Evolutionary conservation across 2,113 vertebrate genomes (phyloP).

Genomic region (Tilapia sparmanii): DNA sequence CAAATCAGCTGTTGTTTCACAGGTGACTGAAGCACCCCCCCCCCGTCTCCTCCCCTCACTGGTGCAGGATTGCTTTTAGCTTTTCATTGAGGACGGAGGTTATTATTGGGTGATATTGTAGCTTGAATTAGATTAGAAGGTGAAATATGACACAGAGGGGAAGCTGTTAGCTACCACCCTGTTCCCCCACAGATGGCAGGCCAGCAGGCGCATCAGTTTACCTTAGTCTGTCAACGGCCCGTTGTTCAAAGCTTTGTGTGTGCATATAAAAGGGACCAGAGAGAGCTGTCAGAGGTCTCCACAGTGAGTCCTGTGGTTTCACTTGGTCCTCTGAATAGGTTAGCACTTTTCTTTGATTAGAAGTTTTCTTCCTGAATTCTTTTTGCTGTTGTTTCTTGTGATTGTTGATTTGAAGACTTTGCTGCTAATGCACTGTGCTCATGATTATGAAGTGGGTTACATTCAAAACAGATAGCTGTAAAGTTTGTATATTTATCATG

Average conservation of each 20-base stretch:
- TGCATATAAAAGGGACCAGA: conserved; percentile 41
- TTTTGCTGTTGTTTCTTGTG: not conserved
- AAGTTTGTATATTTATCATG: not conserved
- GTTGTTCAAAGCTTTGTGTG: conserved; percentile 55
- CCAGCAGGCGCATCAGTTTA: conserved; percentile 50
- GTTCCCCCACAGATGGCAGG: conserved; percentile 27
- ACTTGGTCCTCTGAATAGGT: not conserved
- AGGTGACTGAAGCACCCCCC: not conserved
- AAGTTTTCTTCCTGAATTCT: not conserved
- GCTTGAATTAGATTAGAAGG: conserved; percentile 36
- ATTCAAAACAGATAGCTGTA: not conserved
- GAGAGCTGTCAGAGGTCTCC: conserved; percentile 16
- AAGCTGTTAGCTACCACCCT: conserved; percentile 14
- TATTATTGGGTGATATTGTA: conserved; percentile 28
- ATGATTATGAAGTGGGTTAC: not conserved
- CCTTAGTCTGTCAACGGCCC: conserved; percentile 50
- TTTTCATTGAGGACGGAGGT: not conserved
- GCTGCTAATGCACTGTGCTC: not conserved
- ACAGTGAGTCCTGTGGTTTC: not conserved
- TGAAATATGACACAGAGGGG: conserved; percentile 42
- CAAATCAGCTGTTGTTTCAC: not conserved
- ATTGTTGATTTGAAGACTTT: not conserved
- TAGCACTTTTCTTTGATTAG: not conserved
- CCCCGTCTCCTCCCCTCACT: accelerated
- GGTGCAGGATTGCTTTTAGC: not conserved